Evolutionary conservation across 2,113 vertebrate genomes (phyloP), one percentile per base, ranked within the genome.

Genomic region (Monopterus albus): DNA sequence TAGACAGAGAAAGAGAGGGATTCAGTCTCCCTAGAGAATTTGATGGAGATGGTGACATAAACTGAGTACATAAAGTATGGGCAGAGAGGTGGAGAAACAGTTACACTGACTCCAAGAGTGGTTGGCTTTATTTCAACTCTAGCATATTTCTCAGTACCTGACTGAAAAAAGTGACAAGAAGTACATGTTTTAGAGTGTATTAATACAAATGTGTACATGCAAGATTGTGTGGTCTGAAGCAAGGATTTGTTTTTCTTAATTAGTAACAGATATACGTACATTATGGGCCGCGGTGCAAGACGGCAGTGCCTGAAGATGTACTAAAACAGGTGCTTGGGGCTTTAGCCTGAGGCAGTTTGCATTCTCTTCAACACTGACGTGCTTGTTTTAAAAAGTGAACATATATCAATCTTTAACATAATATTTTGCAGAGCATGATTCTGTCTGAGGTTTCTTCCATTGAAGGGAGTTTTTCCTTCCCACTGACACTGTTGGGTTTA

Each of bases 11-110:
- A 18, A 36, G 38, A 26, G 46, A 26, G 14, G 4, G 47, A 50
- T 75, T 79, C 59, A 67, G 38, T 71, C 23, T 67, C 59, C 14
- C 12, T n/a, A 5, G 56, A 62, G 81, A 73, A 57, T 80, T 35
- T 49, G 59, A 81, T 40, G 20, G 29, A 67, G 61, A 46, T 47
- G 55, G 53, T 66, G 59, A 68, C 61, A 62, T 61, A 82, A 20
- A 46, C 66, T 38, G 35, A 52, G 14, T 28, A 53, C 21, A 67
- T 17, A 59, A 51, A 17, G 49, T 36, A 18, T 35, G 62, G 23
- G 6, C 43, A 67, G 40, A 71, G 29, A 53, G 12, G n/a, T 39
- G 10, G 62, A n/a, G 20, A 51, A 39, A 49, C 36, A 75, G 25
- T 31, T 1, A 40, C n/a, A 53, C 56, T 57, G 50, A 55, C 38